Evolutionary conservation across 2,797 vertebrate species (phyloP).

Genomic region (Eurystomus glaucurus): DNA sequence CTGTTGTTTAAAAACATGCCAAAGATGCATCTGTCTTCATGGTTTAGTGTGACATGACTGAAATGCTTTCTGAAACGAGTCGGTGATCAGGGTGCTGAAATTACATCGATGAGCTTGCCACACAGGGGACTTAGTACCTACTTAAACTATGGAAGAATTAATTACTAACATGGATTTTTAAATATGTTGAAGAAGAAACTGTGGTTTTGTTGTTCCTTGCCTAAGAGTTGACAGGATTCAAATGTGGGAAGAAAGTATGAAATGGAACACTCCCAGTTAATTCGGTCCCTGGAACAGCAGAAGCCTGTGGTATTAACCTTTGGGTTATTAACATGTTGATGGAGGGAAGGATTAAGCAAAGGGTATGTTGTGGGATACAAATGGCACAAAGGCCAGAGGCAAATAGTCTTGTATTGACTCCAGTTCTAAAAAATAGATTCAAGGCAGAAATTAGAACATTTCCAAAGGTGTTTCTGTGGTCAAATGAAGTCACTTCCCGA

Average conservation of each 20-base stretch:
- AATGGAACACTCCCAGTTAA: background rate
- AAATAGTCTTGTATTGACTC: constrained; percentile 37
- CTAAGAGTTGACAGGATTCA: background rate
- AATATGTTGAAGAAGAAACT: background rate
- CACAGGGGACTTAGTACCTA: background rate
- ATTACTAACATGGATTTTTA: background rate
- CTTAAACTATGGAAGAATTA: background rate
- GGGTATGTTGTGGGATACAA: constrained; percentile 20
- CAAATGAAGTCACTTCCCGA: background rate
- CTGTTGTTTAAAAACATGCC: constrained; percentile 42
- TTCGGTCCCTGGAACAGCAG: background rate
- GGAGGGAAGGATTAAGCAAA: constrained; percentile 63
- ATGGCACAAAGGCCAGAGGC: constrained; percentile 6
- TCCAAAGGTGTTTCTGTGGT: background rate
- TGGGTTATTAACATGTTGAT: constrained; percentile 51
- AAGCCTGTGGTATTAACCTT: constrained; percentile 27
- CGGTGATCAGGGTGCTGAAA: background rate
- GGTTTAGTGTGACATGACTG: constrained; percentile 39
- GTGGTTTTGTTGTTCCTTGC: background rate
- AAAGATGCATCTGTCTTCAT: constrained; percentile 39
- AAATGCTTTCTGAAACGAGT: constrained; percentile 52
- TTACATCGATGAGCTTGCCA: background rate
- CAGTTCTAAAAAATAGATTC: background rate
- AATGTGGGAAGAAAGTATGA: background rate
- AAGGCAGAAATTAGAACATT: background rate